Percentiles rank a stretch among this genome's conserved stretches.
Evolutionary conservation across 2,888 invertebrate species (phyloP).

Genomic region (Troides helena): DNA sequence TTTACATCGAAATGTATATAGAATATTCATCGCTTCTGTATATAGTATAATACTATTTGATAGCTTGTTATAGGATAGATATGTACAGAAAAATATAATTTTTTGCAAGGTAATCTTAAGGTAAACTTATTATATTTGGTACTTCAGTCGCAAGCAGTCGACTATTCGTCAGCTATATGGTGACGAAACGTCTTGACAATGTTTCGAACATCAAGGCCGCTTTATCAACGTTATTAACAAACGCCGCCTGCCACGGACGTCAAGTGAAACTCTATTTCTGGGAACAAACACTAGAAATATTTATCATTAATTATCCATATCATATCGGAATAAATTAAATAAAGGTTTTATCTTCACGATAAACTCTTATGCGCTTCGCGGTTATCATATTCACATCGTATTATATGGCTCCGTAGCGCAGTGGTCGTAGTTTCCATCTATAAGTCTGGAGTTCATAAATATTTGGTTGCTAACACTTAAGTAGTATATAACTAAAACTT

Average conservation of each 20-base stretch:
- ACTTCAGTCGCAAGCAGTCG: background rate
- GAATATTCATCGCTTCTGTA: too few relatives aligned
- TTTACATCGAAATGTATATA: too few relatives aligned
- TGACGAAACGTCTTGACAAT: background rate
- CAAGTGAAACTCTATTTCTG: constrained; percentile 20
- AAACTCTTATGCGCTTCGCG: constrained; percentile 33
- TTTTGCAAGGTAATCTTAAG: too few relatives aligned
- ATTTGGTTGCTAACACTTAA: background rate
- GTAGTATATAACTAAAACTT: too few relatives aligned
- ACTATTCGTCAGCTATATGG: background rate
- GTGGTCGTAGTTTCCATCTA: background rate
- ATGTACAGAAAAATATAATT: too few relatives aligned
- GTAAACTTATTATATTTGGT: too few relatives aligned
- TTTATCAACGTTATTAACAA: constrained; percentile 26
- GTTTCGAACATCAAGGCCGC: constrained; percentile 18
- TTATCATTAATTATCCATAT: constrained; percentile 44
- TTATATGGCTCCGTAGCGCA: background rate
- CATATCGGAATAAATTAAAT: constrained; percentile 39
- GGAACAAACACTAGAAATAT: constrained; percentile 38
- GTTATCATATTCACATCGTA: constrained; percentile 17
- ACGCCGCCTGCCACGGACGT: constrained; percentile 10
- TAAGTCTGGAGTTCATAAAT: background rate
- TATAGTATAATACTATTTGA: too few relatives aligned
- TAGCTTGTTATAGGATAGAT: too few relatives aligned
- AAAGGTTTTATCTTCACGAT: constrained; percentile 39